A percentile compares a stretch with the other conserved stretches of the same genome.
Conservation (phyloP, 2,113 vertebrate species). For the Mugil cephalus region DNA sequence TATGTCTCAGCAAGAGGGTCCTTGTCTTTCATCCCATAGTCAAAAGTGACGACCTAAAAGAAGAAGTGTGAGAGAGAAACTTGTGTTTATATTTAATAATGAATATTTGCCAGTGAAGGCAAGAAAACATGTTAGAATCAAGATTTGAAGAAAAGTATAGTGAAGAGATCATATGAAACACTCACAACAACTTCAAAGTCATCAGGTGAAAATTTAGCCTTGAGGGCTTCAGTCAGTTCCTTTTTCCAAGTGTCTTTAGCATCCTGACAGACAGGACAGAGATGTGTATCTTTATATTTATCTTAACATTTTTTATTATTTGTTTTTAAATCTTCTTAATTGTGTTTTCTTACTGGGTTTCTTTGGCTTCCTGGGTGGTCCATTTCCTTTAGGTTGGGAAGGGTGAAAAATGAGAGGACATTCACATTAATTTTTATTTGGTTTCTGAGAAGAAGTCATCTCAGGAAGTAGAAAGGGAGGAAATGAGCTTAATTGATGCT, state of each 20-base stretch:
- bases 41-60: slow-evolving; percentile 83
- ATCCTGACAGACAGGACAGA: neutral
- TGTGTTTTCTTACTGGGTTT: neutral
- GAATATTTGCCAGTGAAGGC: too few species aligned
- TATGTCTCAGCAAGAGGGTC: slow-evolving; percentile 86
- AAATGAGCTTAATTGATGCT: too few species aligned
- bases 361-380: neutral
- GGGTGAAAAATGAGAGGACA: neutral
- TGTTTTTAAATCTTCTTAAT: too few species aligned
- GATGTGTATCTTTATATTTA: too few species aligned
- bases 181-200: slow-evolving; percentile 86
- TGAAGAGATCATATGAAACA: slow-evolving; percentile 17
- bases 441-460: too few species aligned
- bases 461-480: too few species aligned
- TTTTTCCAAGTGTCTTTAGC: fast-evolving
- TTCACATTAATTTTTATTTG: too few species aligned
- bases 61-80: neutral
- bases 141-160: neutral
- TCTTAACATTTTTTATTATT: too few species aligned
- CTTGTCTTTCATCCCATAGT: slow-evolving; percentile 89
- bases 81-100: neutral
- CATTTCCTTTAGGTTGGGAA: neutral
- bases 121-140: too few species aligned
- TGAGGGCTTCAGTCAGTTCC: neutral
- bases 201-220: too few species aligned